Conservation (phyloP, 2,113 vertebrate genomes). For the Meles meles region DNA sequence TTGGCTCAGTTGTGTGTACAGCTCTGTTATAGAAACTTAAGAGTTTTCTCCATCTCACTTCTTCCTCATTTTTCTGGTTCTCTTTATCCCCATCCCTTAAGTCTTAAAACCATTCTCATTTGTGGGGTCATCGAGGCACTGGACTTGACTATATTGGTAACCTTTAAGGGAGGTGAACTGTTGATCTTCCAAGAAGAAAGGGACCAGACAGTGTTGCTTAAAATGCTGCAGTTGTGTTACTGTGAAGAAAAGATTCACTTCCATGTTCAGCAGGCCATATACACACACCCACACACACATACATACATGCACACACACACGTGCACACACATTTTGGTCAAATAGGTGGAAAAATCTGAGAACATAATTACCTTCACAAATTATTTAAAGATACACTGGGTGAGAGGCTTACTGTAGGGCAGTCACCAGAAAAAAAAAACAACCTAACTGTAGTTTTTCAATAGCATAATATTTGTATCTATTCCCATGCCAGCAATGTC, state of each 20-base stretch:
- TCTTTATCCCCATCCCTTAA: not conserved
- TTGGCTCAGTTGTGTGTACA: not conserved
- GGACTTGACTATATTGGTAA: conserved; percentile 40
- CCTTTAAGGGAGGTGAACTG: conserved; percentile 25
- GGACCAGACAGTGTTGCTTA: conserved; percentile 75
- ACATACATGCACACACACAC: conserved; percentile 36
- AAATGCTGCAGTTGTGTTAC: conserved; percentile 73
- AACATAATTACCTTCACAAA: conserved; percentile 65
- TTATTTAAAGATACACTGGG: conserved; percentile 64
- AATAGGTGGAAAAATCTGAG: conserved; percentile 58
- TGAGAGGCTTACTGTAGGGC: conserved; percentile 67
- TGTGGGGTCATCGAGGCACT: conserved; percentile 50
- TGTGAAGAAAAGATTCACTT: conserved; percentile 74
- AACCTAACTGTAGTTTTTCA: conserved; percentile 75
- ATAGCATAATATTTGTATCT: conserved; percentile 73
- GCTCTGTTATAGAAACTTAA: conserved; percentile 21
- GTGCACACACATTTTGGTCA: conserved; percentile 35
- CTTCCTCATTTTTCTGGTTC: conserved; percentile 25
- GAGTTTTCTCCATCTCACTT: not conserved
- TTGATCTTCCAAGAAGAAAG: conserved; percentile 68
- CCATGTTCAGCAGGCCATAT: conserved; percentile 61
- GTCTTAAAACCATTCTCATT: conserved; percentile 57
- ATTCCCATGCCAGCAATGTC: conserved; percentile 64
- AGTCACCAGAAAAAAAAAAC: conserved; percentile 67
- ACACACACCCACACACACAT: not conserved